A percentile compares a stretch with the other conserved stretches of the same genome.
These are phyloP conservation scores for Conops quadrifasciatus DNA, from an alignment of 2,888 invertebrate genomes.

Conservation along the genomic window DNA sequence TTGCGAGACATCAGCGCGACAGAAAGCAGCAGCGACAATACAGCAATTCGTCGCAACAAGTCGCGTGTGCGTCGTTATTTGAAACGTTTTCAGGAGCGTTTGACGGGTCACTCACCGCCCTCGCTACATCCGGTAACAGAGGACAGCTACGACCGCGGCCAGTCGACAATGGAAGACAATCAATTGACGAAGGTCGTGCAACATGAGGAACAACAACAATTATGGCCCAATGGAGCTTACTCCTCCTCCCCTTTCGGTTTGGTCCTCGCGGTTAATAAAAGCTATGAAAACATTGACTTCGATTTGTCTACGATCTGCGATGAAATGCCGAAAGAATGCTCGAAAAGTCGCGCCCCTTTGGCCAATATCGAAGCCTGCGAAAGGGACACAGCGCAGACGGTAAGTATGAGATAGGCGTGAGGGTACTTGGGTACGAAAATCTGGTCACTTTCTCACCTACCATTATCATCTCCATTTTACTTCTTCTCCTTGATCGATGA, in stretches of 20 bases:
- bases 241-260: slow-evolving; percentile 6
- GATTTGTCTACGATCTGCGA: slow-evolving; percentile 31
- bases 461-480: not conserved
- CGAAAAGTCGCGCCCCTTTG: slow-evolving; percentile 39
- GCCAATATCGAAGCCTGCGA: slow-evolving; percentile 35
- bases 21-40: slow-evolving; percentile 28
- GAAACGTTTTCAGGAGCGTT: slow-evolving; percentile 63
- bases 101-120: slow-evolving; percentile 59
- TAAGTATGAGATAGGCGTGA: too few relatives aligned
- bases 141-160: slow-evolving; percentile 20
- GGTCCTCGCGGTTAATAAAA: slow-evolving; percentile 34
- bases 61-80: slow-evolving; percentile 65
- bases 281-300: slow-evolving; percentile 49
- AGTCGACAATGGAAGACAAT: not conserved
- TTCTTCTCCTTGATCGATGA: not conserved
- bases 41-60: slow-evolving; percentile 57
- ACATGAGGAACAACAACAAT: slow-evolving; percentile 2
- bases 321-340: not conserved
- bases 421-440: too few relatives aligned
- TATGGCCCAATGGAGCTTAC: slow-evolving; percentile 12
- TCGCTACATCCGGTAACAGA: slow-evolving; percentile 41
- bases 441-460: too few relatives aligned
- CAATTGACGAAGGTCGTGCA: slow-evolving; percentile 10
- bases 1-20: not conserved
- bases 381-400: too few relatives aligned